phyloP scores from a whole-genome alignment of 2,888 invertebrate species.

The Lydus trimaculatus region DNA sequence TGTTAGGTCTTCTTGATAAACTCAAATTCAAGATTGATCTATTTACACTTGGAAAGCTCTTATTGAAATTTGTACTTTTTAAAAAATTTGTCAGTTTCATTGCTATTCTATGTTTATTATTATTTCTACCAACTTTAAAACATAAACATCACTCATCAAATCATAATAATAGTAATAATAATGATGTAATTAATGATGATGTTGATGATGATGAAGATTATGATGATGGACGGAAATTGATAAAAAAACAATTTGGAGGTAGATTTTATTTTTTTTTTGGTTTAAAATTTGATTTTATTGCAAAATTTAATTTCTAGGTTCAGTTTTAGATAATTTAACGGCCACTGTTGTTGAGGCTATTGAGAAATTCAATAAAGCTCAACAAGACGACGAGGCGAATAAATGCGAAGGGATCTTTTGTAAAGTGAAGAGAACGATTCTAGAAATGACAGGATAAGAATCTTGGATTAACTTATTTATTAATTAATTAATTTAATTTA shows the following conservation, averaged over 20 bases:
- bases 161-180: background rate
- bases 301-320: background rate
- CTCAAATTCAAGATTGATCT: constrained; percentile 75
- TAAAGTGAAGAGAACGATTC: background rate
- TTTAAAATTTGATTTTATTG: background rate
- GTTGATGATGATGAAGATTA: background rate
- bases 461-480: background rate
- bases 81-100: constrained; percentile 84
- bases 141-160: constrained; percentile 34
- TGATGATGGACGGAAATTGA: background rate
- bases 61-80: constrained; percentile 79
- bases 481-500: background rate
- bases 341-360: background rate
- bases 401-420: background rate
- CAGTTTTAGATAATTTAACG: constrained; percentile 2
- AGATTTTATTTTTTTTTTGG: background rate
- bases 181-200: background rate
- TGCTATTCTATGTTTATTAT: constrained; percentile 75
- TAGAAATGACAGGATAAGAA: background rate
- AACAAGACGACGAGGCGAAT: background rate
- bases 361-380: background rate
- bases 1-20: constrained; percentile 70
- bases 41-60: constrained; percentile 75
- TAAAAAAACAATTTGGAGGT: background rate
- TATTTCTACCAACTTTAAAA: constrained; percentile 71